Conservation (phyloP, 2,888 invertebrate genomes). For the Eurois occulta region DNA sequence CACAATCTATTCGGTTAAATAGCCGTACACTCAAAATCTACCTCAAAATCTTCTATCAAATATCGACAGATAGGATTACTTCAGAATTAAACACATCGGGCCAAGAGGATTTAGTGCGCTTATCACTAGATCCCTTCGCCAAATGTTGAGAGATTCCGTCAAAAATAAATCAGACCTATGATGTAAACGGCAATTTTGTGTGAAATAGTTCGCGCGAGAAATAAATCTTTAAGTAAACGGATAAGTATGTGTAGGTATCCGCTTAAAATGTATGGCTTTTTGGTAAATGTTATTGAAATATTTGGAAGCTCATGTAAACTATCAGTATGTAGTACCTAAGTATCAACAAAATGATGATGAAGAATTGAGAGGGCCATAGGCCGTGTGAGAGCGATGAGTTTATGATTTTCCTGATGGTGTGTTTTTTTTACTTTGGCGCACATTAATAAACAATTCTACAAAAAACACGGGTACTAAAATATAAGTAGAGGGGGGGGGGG, state of each 20-base stretch:
- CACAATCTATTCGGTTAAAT: neutral
- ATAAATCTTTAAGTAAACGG: conserved; percentile 51
- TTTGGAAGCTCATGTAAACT: neutral
- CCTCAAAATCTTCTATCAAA: conserved; percentile 46
- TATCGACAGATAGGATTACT: conserved; percentile 60
- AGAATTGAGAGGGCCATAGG: neutral
- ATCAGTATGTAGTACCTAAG: no score
- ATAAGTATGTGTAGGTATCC: conserved; percentile 14
- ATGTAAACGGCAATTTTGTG: conserved; percentile 47
- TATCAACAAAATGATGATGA: neutral
- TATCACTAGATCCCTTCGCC: conserved; percentile 62
- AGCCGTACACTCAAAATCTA: conserved; percentile 18
- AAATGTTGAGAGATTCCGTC: conserved; percentile 65
- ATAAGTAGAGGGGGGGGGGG: no score
- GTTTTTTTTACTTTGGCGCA: neutral
- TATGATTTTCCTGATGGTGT: neutral
- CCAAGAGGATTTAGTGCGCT: conserved; percentile 62
- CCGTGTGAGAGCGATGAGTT: neutral
- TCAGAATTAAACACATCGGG: conserved; percentile 58
- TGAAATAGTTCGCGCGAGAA: conserved; percentile 46
- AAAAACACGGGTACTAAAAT: neutral
- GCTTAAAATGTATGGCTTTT: conserved; percentile 20
- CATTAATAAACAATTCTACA: neutral
- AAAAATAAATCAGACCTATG: conserved; percentile 62
- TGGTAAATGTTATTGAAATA: neutral